Conservation (phyloP, 1,140 invertebrate genomes). For the Hyles vespertilio region DNA sequence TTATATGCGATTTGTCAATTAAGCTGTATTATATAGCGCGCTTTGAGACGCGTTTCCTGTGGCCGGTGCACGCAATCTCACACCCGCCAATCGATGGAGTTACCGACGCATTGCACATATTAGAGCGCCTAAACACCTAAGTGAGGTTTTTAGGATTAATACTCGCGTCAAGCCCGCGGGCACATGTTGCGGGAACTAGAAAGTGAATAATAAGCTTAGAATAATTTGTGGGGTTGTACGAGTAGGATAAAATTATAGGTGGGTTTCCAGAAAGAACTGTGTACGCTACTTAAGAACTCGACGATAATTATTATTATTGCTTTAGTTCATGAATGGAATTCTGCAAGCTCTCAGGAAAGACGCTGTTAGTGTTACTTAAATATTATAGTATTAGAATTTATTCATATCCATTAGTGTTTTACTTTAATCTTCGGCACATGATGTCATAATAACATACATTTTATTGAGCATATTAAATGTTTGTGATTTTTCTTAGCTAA, state of each 20-base stretch:
- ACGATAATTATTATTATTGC: constrained; percentile 22
- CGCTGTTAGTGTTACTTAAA: constrained; percentile 1
- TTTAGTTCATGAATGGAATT: constrained; percentile 21
- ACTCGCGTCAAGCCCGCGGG: background rate
- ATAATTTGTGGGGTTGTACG: constrained; percentile 39
- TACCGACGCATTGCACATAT: constrained; percentile 3
- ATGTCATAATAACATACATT: too few relatives aligned
- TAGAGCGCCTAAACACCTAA: constrained; percentile 23
- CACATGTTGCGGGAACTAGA: constrained; percentile 44
- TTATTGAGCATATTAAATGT: too few relatives aligned
- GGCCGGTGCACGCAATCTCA: too few relatives aligned
- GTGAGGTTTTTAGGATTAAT: constrained; percentile 5
- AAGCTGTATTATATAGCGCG: constrained; percentile 42
- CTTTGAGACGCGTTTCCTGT: background rate
- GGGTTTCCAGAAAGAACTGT: constrained; percentile 22
- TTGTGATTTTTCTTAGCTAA: too few relatives aligned
- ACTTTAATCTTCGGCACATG: background rate
- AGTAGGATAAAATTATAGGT: constrained; percentile 41
- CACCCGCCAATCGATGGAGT: too few relatives aligned
- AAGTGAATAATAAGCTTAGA: constrained; percentile 49
- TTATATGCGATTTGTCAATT: constrained; percentile 41
- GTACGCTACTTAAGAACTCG: constrained; percentile 12
- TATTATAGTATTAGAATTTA: constrained; percentile 1
- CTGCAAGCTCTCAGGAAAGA: constrained; percentile 6
- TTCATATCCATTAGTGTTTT: background rate